Conservation (phyloP, 2,113 vertebrate species). For the Sebastes fasciatus region DNA sequence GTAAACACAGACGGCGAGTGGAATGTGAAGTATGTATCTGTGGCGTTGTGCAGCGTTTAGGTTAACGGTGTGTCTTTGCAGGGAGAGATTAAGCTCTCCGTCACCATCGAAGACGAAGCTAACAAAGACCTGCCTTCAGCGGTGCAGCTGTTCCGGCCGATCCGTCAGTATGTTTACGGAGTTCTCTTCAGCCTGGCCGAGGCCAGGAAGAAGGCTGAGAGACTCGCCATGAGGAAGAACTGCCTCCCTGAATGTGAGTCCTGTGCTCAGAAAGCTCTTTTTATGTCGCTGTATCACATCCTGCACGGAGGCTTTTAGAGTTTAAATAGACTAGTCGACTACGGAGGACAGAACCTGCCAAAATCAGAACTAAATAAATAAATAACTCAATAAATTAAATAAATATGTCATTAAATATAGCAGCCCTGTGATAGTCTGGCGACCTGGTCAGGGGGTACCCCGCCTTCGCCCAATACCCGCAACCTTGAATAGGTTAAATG, state of each 20-base stretch:
- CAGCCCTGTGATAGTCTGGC: too few species aligned
- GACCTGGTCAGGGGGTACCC: too few species aligned
- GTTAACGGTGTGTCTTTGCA: conserved; percentile 66
- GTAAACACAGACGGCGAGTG: background rate
- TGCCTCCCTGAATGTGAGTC: conserved; percentile 88
- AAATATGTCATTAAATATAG: too few species aligned
- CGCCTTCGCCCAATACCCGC: too few species aligned
- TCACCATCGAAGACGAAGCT: conserved; percentile 97
- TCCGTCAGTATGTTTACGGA: conserved; percentile 97
- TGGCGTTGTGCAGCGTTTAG: conserved; percentile 1
- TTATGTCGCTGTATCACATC: too few species aligned
- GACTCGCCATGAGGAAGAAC: conserved; percentile 94
- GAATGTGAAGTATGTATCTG: background rate
- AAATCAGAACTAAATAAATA: too few species aligned
- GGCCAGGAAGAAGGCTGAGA: conserved; percentile 94
- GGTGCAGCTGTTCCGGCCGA: conserved; percentile 93
- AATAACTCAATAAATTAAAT: too few species aligned
- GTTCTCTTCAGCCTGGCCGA: conserved; percentile 97
- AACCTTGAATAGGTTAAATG: too few species aligned
- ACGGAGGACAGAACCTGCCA: too few species aligned
- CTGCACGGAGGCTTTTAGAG: too few species aligned
- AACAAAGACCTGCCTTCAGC: conserved; percentile 97
- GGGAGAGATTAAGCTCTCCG: conserved; percentile 97
- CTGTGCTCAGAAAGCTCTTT: background rate
- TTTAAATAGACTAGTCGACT: too few species aligned